A percentile compares a stretch with the other conserved stretches of the same genome.
Evolutionary conservation across 2,888 invertebrate genomes (phyloP).

Genomic region (Andrena chrysosceles): DNA sequence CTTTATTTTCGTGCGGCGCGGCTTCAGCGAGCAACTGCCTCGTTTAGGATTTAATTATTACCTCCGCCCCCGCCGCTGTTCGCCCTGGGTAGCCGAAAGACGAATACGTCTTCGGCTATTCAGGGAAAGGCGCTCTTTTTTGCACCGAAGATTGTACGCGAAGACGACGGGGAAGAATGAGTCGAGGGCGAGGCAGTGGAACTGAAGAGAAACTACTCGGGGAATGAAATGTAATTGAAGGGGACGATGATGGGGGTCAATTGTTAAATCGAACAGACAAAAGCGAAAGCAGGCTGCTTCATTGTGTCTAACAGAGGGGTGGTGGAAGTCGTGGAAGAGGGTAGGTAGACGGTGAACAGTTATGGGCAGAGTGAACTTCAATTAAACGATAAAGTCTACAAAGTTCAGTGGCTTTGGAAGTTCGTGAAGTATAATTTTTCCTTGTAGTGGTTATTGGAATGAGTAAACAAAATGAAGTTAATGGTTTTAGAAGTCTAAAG

Average conservation of each 20-base stretch:
- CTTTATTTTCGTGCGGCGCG: conserved; percentile 46
- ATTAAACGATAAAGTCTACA: too few relatives aligned
- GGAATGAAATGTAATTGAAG: background rate
- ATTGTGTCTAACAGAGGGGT: conserved; percentile 2
- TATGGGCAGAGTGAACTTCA: background rate
- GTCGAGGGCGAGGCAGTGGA: background rate
- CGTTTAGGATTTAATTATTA: conserved; percentile 63
- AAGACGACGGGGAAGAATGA: background rate
- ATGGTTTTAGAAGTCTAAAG: too few relatives aligned
- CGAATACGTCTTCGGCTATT: conserved; percentile 37
- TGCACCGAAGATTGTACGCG: background rate
- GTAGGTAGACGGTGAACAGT: background rate
- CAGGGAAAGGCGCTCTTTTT: conserved; percentile 8
- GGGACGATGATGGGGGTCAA: conserved; percentile 19
- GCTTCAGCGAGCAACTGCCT: conserved; percentile 38
- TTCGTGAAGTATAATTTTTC: too few relatives aligned
- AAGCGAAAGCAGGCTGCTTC: background rate
- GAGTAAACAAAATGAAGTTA: too few relatives aligned
- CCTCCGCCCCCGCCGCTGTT: background rate
- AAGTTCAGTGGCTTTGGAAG: too few relatives aligned
- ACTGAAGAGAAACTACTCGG: background rate
- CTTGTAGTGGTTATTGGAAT: too few relatives aligned
- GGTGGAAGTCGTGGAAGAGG: background rate
- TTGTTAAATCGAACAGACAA: conserved; percentile 10
- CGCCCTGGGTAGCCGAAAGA: conserved; percentile 4